These are phyloP conservation scores for Zosterops lateralis DNA, from an alignment of 2,113 vertebrate species.

Conservation along the genomic window DNA sequence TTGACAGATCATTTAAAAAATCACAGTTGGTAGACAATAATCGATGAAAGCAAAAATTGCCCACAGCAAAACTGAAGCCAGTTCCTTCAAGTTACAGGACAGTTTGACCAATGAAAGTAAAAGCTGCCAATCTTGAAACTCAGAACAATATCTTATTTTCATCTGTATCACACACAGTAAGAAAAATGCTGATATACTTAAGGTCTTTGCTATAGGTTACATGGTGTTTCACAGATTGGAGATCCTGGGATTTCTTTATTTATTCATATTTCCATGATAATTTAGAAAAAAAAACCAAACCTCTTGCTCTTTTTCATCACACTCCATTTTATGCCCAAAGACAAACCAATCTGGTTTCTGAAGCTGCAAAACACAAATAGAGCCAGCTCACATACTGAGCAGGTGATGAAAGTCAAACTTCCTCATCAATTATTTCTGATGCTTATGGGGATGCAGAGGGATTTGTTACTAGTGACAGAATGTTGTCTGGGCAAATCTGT, in stretches of 20 bases:
- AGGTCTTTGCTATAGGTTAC: neutral
- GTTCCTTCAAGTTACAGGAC: neutral
- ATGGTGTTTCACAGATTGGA: neutral
- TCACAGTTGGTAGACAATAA: neutral
- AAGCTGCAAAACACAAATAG: neutral
- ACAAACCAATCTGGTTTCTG: neutral
- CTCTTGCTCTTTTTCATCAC: neutral
- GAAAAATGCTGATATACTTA: neutral
- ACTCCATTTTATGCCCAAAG: neutral
- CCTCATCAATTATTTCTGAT: constrained; percentile 33
- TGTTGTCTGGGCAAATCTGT: neutral
- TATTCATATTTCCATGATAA: neutral
- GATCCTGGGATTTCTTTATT: neutral
- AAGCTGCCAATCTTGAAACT: neutral
- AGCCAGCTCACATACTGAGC: neutral
- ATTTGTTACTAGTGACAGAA: constrained; percentile 10
- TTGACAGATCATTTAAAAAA: neutral
- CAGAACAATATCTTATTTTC: neutral
- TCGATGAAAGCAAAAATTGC: neutral
- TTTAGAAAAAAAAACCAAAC: neutral
- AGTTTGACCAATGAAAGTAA: neutral
- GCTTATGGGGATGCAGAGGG: neutral
- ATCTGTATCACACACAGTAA: fast-evolving
- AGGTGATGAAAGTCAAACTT: constrained; percentile 35
- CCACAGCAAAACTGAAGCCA: neutral